phyloP scores from a whole-genome alignment of 2,888 invertebrate species.

The Tinea semifulvella region DNA sequence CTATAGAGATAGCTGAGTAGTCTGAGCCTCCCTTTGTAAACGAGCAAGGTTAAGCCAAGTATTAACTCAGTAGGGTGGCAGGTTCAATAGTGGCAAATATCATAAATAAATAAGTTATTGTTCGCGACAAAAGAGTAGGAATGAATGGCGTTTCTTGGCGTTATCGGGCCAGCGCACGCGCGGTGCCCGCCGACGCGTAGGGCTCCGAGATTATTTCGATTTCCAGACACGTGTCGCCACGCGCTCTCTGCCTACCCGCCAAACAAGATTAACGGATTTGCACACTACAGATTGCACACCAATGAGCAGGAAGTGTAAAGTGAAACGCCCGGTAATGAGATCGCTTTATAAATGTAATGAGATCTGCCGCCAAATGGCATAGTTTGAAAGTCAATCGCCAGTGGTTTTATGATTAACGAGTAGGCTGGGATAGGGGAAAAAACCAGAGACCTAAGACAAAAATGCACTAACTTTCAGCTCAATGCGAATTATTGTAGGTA shows the following conservation, averaged over 20 bases:
- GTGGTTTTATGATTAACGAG: no score
- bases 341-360: slow-evolving; percentile 44
- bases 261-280: slow-evolving; percentile 67
- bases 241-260: slow-evolving; percentile 35
- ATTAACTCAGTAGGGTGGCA: slow-evolving; percentile 42
- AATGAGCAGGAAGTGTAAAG: slow-evolving; percentile 65
- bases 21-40: neutral
- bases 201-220: slow-evolving; percentile 61
- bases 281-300: slow-evolving; percentile 67
- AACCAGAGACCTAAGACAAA: no score
- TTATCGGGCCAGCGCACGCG: slow-evolving; percentile 61
- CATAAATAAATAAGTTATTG: slow-evolving; percentile 66
- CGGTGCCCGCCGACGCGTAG: slow-evolving; percentile 52
- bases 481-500: no score
- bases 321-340: slow-evolving; percentile 63
- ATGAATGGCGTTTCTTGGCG: slow-evolving; percentile 63
- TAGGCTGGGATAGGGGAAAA: no score
- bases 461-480: no score
- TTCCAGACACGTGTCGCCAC: slow-evolving; percentile 53
- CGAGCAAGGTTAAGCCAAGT: slow-evolving; percentile 3
- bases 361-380: no score
- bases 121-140: slow-evolving; percentile 61
- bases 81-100: slow-evolving; percentile 59
- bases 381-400: no score
- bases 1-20: no score